These are phyloP conservation scores for Neopelma chrysocephalum DNA, from an alignment of 2,797 vertebrate genomes.

Conservation along the genomic window DNA sequence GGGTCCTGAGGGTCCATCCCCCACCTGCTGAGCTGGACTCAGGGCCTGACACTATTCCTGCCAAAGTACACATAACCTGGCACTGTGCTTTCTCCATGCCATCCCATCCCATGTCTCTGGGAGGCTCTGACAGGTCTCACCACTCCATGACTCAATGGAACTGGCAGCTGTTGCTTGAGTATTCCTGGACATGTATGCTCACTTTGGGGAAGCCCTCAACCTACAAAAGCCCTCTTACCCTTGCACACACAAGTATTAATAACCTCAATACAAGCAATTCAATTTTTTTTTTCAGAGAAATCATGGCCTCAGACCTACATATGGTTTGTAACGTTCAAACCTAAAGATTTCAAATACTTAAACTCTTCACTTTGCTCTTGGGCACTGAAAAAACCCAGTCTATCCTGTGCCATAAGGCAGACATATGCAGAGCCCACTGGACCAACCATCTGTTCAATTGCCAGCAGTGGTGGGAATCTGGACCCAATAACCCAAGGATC, in stretches of 20 bases:
- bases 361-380: background rate
- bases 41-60: fast-evolving
- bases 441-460: background rate
- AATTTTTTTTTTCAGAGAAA: background rate
- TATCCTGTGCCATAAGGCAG: background rate
- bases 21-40: fast-evolving
- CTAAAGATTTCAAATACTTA: background rate
- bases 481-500: background rate
- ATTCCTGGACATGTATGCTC: fast-evolving
- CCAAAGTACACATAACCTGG: background rate
- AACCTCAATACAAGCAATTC: background rate
- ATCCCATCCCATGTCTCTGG: fast-evolving
- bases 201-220: background rate
- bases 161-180: background rate
- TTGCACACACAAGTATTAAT: fast-evolving
- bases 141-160: background rate
- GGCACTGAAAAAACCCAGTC: background rate
- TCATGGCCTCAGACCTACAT: fast-evolving
- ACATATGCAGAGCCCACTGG: background rate
- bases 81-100: background rate
- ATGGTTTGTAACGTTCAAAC: background rate
- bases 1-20: background rate
- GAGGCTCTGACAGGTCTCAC: background rate
- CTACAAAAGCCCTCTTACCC: background rate
- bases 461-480: background rate